A percentile compares a stretch with the other conserved stretches of the same genome.
phyloP scores from a whole-genome alignment of 2,888 invertebrate species.

The Coremacera marginata region DNA sequence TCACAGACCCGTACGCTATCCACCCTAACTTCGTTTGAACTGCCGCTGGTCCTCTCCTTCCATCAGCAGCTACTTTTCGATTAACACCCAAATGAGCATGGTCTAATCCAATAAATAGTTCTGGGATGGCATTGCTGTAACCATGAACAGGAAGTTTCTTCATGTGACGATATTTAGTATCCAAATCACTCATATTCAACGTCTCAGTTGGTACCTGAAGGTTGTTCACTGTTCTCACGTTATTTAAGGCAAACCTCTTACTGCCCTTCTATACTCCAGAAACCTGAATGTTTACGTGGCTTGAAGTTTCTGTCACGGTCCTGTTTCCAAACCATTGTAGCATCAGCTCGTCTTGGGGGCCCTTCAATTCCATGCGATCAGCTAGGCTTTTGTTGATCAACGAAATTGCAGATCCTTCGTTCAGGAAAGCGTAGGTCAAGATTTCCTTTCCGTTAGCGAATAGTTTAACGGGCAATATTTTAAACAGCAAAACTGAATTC shows the following conservation, averaged over 20 bases:
- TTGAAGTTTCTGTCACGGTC: constrained; percentile 35
- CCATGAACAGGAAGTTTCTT: neutral
- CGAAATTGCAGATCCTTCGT: constrained; percentile 42
- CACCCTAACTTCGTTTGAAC: neutral
- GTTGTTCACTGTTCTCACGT: constrained; percentile 39
- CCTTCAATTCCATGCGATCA: constrained; percentile 31
- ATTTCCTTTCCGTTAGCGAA: constrained; percentile 33
- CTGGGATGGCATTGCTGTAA: constrained; percentile 24
- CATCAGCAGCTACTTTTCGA: constrained; percentile 8
- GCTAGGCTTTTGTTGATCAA: constrained; percentile 35
- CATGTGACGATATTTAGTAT: constrained; percentile 27
- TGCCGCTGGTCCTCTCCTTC: constrained; percentile 20
- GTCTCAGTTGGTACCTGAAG: constrained; percentile 36
- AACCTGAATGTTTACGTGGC: constrained; percentile 35
- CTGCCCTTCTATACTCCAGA: constrained; percentile 28
- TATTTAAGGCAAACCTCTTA: constrained; percentile 35
- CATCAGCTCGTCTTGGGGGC: constrained; percentile 33
- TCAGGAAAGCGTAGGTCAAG: constrained; percentile 34
- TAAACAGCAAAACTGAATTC: constrained; percentile 21
- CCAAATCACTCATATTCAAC: constrained; percentile 25
- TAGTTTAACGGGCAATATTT: constrained; percentile 42
- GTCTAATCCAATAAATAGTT: constrained; percentile 38
- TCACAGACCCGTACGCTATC: neutral
- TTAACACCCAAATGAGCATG: constrained; percentile 35
- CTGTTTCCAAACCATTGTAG: constrained; percentile 46